Conservation (phyloP, 2,888 invertebrate genomes). For the Hypercompe scribonia region DNA sequence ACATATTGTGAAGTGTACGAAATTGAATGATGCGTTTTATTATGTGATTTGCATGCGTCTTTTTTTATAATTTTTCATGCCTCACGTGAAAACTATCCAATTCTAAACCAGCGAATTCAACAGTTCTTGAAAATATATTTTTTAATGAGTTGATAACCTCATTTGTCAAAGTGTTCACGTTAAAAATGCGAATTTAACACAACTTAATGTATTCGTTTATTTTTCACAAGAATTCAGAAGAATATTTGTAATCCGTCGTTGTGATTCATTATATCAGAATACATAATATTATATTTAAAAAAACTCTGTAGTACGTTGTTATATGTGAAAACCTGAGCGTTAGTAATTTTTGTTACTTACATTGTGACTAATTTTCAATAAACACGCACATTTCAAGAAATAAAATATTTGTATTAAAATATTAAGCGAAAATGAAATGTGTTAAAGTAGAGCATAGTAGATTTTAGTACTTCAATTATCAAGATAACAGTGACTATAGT, state of each 20-base stretch:
- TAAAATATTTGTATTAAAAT: neutral
- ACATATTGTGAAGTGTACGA: slow-evolving; percentile 53
- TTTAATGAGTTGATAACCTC: slow-evolving; percentile 11
- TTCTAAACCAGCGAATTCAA: neutral
- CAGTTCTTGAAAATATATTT: neutral
- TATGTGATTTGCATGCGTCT: slow-evolving; percentile 30
- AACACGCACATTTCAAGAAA: neutral
- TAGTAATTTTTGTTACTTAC: neutral
- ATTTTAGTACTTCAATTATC: slow-evolving; percentile 37
- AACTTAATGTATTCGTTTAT: slow-evolving; percentile 41
- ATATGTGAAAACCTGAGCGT: neutral
- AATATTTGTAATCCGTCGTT: slow-evolving; percentile 28
- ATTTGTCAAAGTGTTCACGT: slow-evolving; percentile 8
- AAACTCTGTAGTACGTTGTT: neutral
- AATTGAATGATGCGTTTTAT: slow-evolving; percentile 40
- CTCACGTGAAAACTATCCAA: slow-evolving; percentile 10
- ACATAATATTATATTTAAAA: slow-evolving; percentile 1
- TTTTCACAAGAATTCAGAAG: slow-evolving; percentile 50
- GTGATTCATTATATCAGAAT: slow-evolving; percentile 32
- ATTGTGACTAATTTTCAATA: neutral
- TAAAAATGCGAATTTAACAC: slow-evolving; percentile 25
- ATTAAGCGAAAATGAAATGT: neutral
- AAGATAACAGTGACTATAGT: slow-evolving; percentile 42
- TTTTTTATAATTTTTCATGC: slow-evolving; percentile 33
- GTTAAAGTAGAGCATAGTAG: slow-evolving; percentile 41